Conservation (phyloP, 2,888 invertebrate species). For the Ochlodes sylvanus region DNA sequence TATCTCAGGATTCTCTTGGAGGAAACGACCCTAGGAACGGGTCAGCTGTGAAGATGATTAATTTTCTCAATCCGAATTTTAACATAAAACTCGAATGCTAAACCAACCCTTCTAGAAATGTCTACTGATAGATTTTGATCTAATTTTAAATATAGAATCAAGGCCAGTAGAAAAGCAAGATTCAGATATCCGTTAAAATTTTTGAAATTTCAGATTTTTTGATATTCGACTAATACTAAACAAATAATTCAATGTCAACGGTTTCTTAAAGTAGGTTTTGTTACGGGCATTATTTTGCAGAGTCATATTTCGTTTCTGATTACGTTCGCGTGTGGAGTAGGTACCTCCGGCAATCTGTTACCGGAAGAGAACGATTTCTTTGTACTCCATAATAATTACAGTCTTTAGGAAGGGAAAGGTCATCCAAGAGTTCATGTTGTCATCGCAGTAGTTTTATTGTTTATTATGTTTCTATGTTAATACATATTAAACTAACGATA, state of each 20-base stretch:
- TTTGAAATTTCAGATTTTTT: too few species aligned
- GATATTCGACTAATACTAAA: neutral
- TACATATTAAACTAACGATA: neutral
- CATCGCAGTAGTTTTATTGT: slow-evolving; percentile 8
- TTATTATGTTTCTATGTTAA: neutral
- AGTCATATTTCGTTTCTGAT: slow-evolving; percentile 12
- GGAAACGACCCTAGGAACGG: too few species aligned
- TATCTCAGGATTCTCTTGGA: too few species aligned
- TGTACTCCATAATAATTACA: slow-evolving; percentile 57
- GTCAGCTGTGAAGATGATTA: too few species aligned
- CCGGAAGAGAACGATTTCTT: slow-evolving; percentile 77
- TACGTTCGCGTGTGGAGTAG: slow-evolving; percentile 47
- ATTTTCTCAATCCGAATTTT: too few species aligned
- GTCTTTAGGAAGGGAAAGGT: slow-evolving; percentile 56
- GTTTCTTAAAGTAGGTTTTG: neutral
- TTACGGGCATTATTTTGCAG: neutral
- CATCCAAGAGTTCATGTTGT: slow-evolving; percentile 37
- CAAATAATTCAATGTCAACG: neutral
- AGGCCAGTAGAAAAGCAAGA: too few species aligned
- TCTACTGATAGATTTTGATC: too few species aligned
- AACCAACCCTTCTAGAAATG: too few species aligned
- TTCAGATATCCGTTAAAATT: too few species aligned
- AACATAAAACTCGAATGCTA: too few species aligned
- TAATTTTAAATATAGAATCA: too few species aligned
- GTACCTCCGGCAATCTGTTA: slow-evolving; percentile 57